Conservation (phyloP, 2,113 vertebrate species). For the Cavia aperea region DNA sequence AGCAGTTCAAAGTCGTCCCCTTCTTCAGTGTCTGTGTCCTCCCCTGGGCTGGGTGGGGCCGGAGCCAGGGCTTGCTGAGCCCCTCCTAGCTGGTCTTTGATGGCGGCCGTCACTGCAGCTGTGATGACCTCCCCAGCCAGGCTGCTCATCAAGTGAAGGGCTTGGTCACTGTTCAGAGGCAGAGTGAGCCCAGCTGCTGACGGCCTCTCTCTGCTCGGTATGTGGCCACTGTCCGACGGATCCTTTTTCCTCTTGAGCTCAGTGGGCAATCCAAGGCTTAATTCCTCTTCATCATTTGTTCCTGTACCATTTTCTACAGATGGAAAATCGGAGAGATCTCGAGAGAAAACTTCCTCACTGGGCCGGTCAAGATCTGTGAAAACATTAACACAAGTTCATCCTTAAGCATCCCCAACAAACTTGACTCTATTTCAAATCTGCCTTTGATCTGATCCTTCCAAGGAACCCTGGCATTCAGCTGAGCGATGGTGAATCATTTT, state of each 20-base stretch:
- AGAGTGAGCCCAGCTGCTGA: slow-evolving; percentile 72
- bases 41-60: slow-evolving; percentile 67
- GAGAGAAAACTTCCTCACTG: slow-evolving; percentile 85
- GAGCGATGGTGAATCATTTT: background rate
- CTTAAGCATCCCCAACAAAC: background rate
- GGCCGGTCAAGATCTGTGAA: slow-evolving; percentile 87
- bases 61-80: slow-evolving; percentile 61
- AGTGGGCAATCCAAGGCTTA: slow-evolving; percentile 82
- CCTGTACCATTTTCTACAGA: slow-evolving; percentile 88
- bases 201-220: slow-evolving; percentile 57
- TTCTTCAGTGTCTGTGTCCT: slow-evolving; percentile 93
- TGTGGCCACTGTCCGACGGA: slow-evolving; percentile 52
- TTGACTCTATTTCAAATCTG: background rate
- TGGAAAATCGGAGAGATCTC: slow-evolving; percentile 90
- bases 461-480: background rate
- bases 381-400: slow-evolving; percentile 20
- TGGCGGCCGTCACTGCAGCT: slow-evolving; percentile 84
- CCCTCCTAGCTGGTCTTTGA: slow-evolving; percentile 86
- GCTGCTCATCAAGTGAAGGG: slow-evolving; percentile 81
- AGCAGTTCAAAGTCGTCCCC: slow-evolving; percentile 97
- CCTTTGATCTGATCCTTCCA: background rate
- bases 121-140: slow-evolving; percentile 85
- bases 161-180: slow-evolving; percentile 72
- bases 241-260: slow-evolving; percentile 70
- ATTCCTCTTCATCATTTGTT: slow-evolving; percentile 88